Percentiles rank a stretch among this genome's conserved stretches.
These are phyloP conservation scores for Cyphomyrmex costatus DNA, from an alignment of 1,140 invertebrate genomes.

Conservation along the genomic window DNA sequence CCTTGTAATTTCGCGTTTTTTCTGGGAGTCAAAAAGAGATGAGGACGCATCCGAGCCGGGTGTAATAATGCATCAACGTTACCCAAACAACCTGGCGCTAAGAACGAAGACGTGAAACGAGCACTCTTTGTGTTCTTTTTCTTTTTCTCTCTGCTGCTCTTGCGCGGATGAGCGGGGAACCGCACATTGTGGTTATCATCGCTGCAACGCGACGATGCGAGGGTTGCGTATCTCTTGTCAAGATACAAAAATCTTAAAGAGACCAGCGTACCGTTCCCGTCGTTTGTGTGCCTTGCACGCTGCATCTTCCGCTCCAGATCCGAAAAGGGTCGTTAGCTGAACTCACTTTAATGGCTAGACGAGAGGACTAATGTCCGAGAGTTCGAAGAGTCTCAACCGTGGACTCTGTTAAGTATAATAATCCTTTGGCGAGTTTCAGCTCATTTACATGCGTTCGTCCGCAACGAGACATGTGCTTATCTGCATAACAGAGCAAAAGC, in stretches of 20 bases:
- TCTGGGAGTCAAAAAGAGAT: constrained; percentile 51
- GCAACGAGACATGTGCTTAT: background rate
- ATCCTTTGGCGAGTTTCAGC: background rate
- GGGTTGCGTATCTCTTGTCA: constrained; percentile 18
- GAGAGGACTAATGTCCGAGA: background rate
- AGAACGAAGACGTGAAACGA: constrained; percentile 42
- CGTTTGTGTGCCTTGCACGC: background rate
- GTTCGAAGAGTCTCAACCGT: background rate
- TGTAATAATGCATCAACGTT: constrained; percentile 51
- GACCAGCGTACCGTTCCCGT: constrained; percentile 2
- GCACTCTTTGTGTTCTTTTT: constrained; percentile 21
- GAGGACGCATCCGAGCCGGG: constrained; percentile 34
- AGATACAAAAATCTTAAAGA: constrained; percentile 44
- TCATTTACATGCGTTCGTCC: background rate
- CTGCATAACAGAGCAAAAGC: background rate
- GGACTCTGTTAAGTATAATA: no score
- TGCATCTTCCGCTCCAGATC: constrained; percentile 7
- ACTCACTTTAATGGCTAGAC: background rate
- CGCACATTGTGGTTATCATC: constrained; percentile 22
- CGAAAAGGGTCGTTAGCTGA: background rate
- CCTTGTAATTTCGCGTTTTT: constrained; percentile 42
- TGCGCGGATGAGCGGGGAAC: background rate
- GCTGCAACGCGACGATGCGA: constrained; percentile 25
- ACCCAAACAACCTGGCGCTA: background rate
- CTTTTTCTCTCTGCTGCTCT: background rate